A percentile compares a stretch with the other conserved stretches of the same genome.
Evolutionary conservation across 1,140 invertebrate genomes (phyloP).

Genomic region (Hyles vespertilio): DNA sequence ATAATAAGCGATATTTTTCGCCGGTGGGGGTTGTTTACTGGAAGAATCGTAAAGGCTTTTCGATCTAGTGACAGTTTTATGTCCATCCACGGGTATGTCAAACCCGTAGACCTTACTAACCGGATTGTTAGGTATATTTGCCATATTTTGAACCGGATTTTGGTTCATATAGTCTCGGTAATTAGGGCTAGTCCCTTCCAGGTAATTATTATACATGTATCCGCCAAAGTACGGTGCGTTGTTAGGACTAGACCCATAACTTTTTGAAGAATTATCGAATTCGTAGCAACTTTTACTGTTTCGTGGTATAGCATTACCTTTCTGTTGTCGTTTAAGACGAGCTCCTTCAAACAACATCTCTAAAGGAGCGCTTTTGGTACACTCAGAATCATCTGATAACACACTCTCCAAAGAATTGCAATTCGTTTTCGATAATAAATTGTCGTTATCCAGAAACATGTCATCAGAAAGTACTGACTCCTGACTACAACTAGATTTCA

Average conservation of each 20-base stretch:
- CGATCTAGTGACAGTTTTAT: conserved; percentile 69
- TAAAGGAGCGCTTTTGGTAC: conserved; percentile 84
- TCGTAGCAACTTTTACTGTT: conserved; percentile 74
- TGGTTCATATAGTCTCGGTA: conserved; percentile 24
- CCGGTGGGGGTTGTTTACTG: conserved; percentile 51
- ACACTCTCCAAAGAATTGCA: conserved; percentile 88
- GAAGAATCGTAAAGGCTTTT: conserved; percentile 70
- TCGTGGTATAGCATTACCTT: conserved; percentile 51
- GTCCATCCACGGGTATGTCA: conserved; percentile 52
- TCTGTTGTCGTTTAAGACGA: conserved; percentile 45
- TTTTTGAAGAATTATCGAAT: conserved; percentile 76
- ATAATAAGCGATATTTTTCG: conserved; percentile 76
- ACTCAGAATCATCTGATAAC: conserved; percentile 85
- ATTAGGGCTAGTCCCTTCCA: conserved; percentile 46
- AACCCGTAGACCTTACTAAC: conserved; percentile 58
- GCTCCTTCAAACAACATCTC: conserved; percentile 81
- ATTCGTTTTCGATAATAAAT: conserved; percentile 76
- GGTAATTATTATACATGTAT: conserved; percentile 70
- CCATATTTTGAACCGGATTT: neutral
- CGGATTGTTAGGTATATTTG: conserved; percentile 21
- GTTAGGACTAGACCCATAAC: conserved; percentile 79
- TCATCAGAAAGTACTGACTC: conserved; percentile 86
- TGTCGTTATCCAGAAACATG: conserved; percentile 77
- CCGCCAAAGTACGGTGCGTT: conserved; percentile 58
- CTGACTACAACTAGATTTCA: conserved; percentile 78